Base-by-base conservation (phyloP, 1,140 invertebrate genomes). In the Drosophila sechellia region DNA sequence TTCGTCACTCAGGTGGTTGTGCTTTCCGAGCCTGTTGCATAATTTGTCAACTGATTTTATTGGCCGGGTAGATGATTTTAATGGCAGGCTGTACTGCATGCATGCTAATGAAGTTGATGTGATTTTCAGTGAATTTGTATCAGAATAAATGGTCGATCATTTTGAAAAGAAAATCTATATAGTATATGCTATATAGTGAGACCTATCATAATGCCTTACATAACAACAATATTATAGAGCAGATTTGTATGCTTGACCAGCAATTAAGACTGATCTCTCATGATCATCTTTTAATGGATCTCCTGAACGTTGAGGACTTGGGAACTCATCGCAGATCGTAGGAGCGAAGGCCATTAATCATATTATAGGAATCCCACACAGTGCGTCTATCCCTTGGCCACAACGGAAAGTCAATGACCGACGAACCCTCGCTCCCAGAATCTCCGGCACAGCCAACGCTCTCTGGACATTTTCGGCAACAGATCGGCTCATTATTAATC, bases 381-480 rank as follows among this genome's bases (percentile, higher is more conserved):
- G 60, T 52, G 34, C 40, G 55, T 61, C 61, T 59, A 55, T 71
- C 77, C 78, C 78, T 81, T 52, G 55, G 57, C 57, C 35, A 68
- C 48, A 59, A 65, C 69, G 58, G 46, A 61, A 76, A 89, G 83
- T 87, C 83, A 87, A 79, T 89, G 83, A 85, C 81, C 81, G 56
- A 61, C 59, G 52, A 27, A 42, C 31, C 42, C 35, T 45, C 40
- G 61, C 56, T 48, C 34, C 58, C 17, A 42, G 68, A 72, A 45
- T 58, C 60, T 64, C 11, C 31, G n/a, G 8, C 50, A 10, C 68
- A 17, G 17, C 17, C 17, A 17, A 25, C 63, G 8, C 76, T 85
- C 66, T 87, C 79, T 79, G 83, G 83, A 87, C 83, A 73, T 89
- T 87, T 87, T 87, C 83, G 83, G 83, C 83, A 83, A 89, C 40